These are phyloP conservation scores for Microtus montanus DNA, from an alignment of 2,113 vertebrate species.

Conservation along the genomic window DNA sequence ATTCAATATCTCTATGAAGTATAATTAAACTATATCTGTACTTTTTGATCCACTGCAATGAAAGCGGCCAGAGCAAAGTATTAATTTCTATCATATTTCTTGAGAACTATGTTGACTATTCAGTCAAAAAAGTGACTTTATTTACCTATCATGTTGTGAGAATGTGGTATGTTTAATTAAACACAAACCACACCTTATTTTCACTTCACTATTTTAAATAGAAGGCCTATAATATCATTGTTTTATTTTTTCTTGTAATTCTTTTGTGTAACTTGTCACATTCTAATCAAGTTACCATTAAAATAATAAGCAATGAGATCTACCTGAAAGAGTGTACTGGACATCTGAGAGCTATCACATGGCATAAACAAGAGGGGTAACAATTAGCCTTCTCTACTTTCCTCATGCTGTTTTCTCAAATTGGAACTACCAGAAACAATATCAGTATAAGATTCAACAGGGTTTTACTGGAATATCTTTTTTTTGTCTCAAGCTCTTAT, in stretches of 20 bases:
- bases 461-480: conserved; percentile 44
- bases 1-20: conserved; percentile 11
- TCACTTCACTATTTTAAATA: conserved; percentile 72
- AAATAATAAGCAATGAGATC: conserved; percentile 82
- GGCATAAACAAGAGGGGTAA: conserved; percentile 67
- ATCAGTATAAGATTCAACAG: conserved; percentile 60
- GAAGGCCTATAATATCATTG: conserved; percentile 60
- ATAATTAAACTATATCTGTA: background rate
- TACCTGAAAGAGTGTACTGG: conserved; percentile 65
- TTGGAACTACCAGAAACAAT: conserved; percentile 60
- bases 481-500: conserved; percentile 42
- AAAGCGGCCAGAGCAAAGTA: background rate
- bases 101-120: conserved; percentile 41
- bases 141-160: conserved; percentile 33
- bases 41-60: conserved; percentile 22
- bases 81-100: conserved; percentile 23
- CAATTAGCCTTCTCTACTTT: conserved; percentile 49
- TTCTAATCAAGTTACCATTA: conserved; percentile 80
- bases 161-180: background rate
- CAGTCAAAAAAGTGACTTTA: conserved; percentile 28
- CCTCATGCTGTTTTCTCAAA: conserved; percentile 57
- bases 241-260: conserved; percentile 62
- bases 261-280: conserved; percentile 76
- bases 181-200: conserved; percentile 33
- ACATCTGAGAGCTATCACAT: conserved; percentile 72